Percentiles rank a stretch among this genome's conserved stretches.
phyloP scores from a whole-genome alignment of 2,113 vertebrate species.

The Anoura caudifer region DNA sequence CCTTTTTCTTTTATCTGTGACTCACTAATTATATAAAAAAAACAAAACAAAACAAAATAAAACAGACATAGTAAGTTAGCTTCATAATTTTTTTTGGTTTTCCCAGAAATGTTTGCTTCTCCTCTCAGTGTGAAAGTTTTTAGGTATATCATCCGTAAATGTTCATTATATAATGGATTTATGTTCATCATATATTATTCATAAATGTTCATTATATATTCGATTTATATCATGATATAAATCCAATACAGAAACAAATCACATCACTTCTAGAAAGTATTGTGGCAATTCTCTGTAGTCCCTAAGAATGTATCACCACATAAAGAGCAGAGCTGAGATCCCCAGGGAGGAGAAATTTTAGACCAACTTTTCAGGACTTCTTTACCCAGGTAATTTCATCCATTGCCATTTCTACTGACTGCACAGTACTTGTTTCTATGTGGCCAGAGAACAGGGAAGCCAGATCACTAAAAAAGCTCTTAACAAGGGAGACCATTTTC shows the following conservation, averaged over 20 bases:
- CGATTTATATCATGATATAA: too few relatives aligned
- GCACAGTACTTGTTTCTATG: background rate
- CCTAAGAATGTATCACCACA: background rate
- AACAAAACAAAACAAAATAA: too few relatives aligned
- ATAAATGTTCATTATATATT: slow-evolving; percentile 52
- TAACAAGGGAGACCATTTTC: background rate
- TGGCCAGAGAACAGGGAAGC: background rate
- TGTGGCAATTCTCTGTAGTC: background rate
- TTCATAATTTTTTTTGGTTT: background rate
- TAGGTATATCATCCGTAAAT: slow-evolving; percentile 27
- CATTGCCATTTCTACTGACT: background rate
- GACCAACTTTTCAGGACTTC: background rate
- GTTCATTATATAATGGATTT: slow-evolving; percentile 43
- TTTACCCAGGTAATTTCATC: background rate
- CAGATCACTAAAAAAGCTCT: background rate
- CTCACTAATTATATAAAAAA: background rate
- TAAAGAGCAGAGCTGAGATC: background rate
- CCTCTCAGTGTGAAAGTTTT: slow-evolving; percentile 16
- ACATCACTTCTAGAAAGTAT: slow-evolving; percentile 14
- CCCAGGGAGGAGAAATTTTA: background rate
- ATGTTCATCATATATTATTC: background rate
- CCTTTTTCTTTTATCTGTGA: slow-evolving; percentile 19
- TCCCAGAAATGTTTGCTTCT: slow-evolving; percentile 34
- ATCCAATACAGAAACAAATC: slow-evolving; percentile 5
- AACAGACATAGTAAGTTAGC: slow-evolving; percentile 1